Evolutionary conservation across 2,113 vertebrate genomes (phyloP).

Genomic region (Azemiops feae): DNA sequence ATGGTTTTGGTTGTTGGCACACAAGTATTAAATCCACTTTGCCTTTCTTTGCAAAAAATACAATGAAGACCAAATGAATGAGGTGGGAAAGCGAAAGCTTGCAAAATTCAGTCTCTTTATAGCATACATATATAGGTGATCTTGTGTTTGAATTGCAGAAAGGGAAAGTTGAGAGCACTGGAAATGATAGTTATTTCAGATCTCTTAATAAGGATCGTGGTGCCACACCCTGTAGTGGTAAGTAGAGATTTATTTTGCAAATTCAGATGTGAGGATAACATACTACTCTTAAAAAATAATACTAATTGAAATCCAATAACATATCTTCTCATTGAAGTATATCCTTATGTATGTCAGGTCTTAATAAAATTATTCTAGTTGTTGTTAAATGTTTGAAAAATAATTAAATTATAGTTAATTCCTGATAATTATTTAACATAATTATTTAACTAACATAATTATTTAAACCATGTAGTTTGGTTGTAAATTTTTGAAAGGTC

Average conservation of each 20-base stretch:
- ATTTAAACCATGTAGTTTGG: neutral
- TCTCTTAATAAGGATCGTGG: conserved; percentile 44
- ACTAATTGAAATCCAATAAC: neutral
- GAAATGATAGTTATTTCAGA: conserved; percentile 1
- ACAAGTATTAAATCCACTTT: neutral
- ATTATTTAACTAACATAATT: neutral
- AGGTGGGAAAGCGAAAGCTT: neutral
- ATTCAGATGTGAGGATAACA: neutral
- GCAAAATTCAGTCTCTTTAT: neutral
- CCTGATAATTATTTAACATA: neutral
- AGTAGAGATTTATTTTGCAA: conserved; percentile 39
- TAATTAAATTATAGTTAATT: neutral
- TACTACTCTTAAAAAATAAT: conserved; percentile 12
- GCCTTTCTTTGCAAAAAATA: neutral
- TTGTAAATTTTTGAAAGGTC: neutral
- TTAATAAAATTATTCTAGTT: neutral
- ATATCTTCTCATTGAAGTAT: neutral
- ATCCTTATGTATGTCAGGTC: neutral
- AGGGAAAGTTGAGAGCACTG: conserved; percentile 29
- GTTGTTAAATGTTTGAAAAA: neutral
- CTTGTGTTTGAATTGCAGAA: conserved; percentile 54
- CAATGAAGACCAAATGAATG: accelerated
- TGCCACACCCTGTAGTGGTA: conserved; percentile 46
- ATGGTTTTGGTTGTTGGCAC: neutral
- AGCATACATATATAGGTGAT: neutral